Percentiles rank a stretch among this genome's conserved stretches.
Conservation (phyloP, 92 coral and sea anemone genomes). For the Chrysogorgia sp. region DNA sequence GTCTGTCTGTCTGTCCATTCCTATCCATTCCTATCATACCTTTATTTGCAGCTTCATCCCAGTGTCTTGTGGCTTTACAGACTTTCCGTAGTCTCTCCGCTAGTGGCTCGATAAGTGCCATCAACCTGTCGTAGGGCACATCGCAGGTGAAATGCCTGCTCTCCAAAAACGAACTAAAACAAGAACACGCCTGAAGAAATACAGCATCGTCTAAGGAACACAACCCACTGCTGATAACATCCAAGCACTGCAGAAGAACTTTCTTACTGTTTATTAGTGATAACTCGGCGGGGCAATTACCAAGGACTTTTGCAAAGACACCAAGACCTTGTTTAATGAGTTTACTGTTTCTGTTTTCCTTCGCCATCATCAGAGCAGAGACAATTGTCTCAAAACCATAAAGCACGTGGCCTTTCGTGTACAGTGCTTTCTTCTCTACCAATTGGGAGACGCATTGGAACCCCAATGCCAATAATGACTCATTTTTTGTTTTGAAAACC, state of each 20-base stretch:
- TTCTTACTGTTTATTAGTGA: constrained; percentile 69
- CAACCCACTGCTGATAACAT: constrained; percentile 61
- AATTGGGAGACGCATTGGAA: constrained; percentile 74
- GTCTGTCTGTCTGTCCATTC: no score
- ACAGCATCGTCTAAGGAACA: constrained; percentile 81
- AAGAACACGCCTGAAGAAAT: constrained; percentile 62
- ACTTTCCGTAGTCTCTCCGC: constrained; percentile 63
- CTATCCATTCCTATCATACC: constrained; percentile 29
- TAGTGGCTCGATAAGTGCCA: constrained; percentile 57
- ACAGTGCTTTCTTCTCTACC: constrained; percentile 54
- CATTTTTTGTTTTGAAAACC: constrained; percentile 76
- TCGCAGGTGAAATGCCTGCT: constrained; percentile 63
- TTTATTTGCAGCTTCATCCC: constrained; percentile 2
- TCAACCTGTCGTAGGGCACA: constrained; percentile 52
- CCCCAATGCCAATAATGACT: constrained; percentile 72
- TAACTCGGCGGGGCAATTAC: constrained; percentile 61
- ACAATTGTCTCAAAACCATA: constrained; percentile 86
- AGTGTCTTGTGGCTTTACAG: constrained; percentile 46
- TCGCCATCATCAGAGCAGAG: constrained; percentile 62
- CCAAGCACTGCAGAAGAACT: constrained; percentile 61
- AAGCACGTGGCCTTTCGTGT: constrained; percentile 72
- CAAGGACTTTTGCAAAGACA: constrained; percentile 67
- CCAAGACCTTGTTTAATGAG: constrained; percentile 73
- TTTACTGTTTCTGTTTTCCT: constrained; percentile 69
- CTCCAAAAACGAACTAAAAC: constrained; percentile 64